Evolutionary conservation across 2,113 vertebrate species (phyloP).

Genomic region (Emydocephalus ijimae): DNA sequence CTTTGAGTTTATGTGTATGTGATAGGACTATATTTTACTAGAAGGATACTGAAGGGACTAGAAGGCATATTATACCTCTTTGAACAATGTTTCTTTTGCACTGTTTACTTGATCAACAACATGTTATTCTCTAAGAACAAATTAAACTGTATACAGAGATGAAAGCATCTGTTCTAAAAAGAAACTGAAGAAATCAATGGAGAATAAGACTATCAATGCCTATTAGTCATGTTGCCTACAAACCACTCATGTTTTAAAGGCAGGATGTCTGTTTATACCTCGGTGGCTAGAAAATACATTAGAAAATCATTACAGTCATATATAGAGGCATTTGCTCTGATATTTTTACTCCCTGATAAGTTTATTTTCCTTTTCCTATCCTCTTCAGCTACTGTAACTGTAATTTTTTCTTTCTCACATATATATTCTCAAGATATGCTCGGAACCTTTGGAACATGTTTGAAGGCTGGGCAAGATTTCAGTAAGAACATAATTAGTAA

Average conservation of each 20-base stretch:
- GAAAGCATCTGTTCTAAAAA: neutral
- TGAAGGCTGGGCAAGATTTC: neutral
- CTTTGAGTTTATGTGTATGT: neutral
- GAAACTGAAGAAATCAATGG: neutral
- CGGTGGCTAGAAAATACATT: neutral
- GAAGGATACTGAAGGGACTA: neutral
- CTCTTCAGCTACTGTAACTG: neutral
- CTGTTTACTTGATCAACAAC: neutral
- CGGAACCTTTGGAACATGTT: neutral
- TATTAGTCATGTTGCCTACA: neutral
- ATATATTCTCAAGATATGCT: neutral
- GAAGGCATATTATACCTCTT: neutral
- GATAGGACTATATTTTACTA: neutral
- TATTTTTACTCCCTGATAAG: neutral
- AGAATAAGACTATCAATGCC: neutral
- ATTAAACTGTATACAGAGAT: neutral
- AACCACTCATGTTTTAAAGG: neutral
- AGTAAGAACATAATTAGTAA: neutral
- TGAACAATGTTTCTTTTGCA: neutral
- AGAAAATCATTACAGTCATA: neutral
- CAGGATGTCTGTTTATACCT: neutral
- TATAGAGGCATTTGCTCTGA: neutral
- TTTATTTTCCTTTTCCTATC: neutral
- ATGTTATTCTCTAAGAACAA: neutral
- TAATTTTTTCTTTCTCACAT: neutral